These are phyloP conservation scores for Eustalomyia histrio DNA, from an alignment of 2,888 invertebrate species.

Conservation along the genomic window DNA sequence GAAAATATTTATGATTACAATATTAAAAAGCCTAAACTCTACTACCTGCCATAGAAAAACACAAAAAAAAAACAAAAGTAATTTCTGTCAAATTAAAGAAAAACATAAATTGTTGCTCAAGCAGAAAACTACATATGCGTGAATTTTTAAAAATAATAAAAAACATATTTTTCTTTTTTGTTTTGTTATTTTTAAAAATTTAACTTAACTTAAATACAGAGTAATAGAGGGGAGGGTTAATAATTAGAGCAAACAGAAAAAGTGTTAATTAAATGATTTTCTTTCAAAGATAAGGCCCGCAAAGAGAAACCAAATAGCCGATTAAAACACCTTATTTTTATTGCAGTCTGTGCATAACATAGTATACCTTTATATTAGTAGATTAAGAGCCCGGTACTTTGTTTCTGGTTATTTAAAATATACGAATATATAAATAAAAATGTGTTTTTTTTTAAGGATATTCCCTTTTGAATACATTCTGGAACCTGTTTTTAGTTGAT, in stretches of 20 bases:
- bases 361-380: no score
- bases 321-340: neutral
- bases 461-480: no score
- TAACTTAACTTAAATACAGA: neutral
- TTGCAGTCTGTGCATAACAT: no score
- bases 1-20: conserved; percentile 38
- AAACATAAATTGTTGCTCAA: conserved; percentile 24
- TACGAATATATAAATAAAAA: no score
- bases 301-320: neutral
- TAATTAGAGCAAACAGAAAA: conserved; percentile 45
- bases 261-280: conserved; percentile 57
- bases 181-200: conserved; percentile 21
- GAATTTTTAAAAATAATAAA: conserved; percentile 21
- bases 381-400: no score
- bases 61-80: neutral
- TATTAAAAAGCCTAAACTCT: conserved; percentile 22
- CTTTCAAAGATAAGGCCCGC: conserved; percentile 13
- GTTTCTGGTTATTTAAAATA: no score
- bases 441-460: no score
- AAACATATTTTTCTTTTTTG: neutral
- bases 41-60: conserved; percentile 31
- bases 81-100: neutral
- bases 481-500: no score
- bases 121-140: conserved; percentile 49
- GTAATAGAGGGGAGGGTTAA: conserved; percentile 33